Evolutionary conservation across 2,113 vertebrate species (phyloP).

Genomic region (Anoura caudifer): DNA sequence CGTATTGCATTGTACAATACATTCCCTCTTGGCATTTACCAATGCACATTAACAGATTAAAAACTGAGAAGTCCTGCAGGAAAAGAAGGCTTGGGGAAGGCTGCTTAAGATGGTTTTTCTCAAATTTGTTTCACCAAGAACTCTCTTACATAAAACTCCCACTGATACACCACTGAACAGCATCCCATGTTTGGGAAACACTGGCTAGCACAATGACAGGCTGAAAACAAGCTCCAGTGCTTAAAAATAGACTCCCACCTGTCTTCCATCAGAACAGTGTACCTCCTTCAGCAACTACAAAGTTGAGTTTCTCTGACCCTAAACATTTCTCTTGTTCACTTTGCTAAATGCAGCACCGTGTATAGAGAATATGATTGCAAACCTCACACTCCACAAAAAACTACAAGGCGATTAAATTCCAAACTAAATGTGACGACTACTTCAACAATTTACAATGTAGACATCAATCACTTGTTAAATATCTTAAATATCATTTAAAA

Average conservation of each 20-base stretch:
- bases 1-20: not conserved
- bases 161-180: not conserved
- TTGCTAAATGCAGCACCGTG: not conserved
- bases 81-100: not conserved
- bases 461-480: not conserved
- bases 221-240: not conserved
- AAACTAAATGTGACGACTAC: not conserved
- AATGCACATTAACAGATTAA: not conserved
- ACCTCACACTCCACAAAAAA: not conserved
- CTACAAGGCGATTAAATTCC: not conserved
- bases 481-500: no score
- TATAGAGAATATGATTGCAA: not conserved
- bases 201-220: not conserved
- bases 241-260: not conserved
- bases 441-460: not conserved
- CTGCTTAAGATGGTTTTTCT: not conserved
- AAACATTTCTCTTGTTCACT: not conserved
- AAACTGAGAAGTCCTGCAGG: not conserved
- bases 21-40: not conserved
- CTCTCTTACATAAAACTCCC: not conserved
- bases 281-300: not conserved
- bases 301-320: not conserved
- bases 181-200: not conserved
- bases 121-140: conserved; percentile 3
- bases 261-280: not conserved